phyloP scores from a whole-genome alignment of 2,888 invertebrate genomes.

The Archaeoteleia sp. region DNA sequence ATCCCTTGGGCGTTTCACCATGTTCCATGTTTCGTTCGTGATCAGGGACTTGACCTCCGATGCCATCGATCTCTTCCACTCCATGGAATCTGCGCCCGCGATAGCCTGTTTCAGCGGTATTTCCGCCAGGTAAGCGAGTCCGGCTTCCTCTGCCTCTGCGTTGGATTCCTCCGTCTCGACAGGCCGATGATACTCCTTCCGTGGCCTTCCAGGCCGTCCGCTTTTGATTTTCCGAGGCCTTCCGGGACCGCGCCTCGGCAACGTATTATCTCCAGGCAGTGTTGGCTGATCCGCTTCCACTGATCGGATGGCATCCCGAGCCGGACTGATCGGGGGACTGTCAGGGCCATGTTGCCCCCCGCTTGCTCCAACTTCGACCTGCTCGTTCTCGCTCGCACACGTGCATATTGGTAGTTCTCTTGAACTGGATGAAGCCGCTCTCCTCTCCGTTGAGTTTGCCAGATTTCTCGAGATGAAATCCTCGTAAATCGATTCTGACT shows the following conservation, averaged over 20 bases:
- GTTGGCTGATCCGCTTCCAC: no score
- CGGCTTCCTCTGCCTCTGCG: not conserved
- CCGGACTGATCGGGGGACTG: constrained; percentile 1
- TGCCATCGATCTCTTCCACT: constrained; percentile 50
- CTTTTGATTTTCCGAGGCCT: constrained; percentile 18
- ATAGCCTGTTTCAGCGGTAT: constrained; percentile 21
- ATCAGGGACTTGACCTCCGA: constrained; percentile 46
- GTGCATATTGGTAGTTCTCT: not conserved
- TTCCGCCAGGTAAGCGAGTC: not conserved
- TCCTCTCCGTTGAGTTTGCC: not conserved
- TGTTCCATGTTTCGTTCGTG: constrained; percentile 52
- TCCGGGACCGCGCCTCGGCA: not conserved
- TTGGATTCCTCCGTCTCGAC: not conserved
- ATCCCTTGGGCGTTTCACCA: constrained; percentile 44
- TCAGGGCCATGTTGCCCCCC: not conserved
- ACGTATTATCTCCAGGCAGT: no score
- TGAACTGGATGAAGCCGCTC: not conserved
- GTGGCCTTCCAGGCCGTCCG: no score
- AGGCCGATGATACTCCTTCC: no score
- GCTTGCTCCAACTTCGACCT: not conserved
- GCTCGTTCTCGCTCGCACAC: not conserved
- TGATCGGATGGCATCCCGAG: no score
- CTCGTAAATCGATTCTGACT: no score
- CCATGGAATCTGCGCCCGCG: constrained; percentile 23
- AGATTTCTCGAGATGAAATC: not conserved